Evolutionary conservation across 1,140 invertebrate species (phyloP).

Genomic region (Lithobius niger): DNA sequence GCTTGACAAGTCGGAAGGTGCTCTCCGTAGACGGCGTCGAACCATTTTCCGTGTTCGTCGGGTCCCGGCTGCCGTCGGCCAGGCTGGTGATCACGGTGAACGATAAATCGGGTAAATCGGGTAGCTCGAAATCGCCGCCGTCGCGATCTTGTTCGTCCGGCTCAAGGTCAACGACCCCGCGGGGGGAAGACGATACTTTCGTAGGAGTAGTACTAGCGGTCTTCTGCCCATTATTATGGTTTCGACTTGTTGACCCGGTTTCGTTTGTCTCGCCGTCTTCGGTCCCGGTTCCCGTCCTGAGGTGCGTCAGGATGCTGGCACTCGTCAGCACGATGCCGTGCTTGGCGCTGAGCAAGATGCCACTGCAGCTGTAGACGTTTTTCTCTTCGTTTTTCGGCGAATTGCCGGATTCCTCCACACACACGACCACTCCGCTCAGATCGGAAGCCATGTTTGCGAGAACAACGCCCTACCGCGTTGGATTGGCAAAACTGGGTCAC

Average conservation of each 20-base stretch:
- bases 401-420: not conserved
- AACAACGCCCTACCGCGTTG: no score
- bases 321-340: not conserved
- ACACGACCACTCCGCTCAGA: not conserved
- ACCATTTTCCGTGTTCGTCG: no score
- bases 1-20: no score
- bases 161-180: not conserved
- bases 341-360: not conserved
- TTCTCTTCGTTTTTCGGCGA: not conserved
- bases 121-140: no score
- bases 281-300: not conserved
- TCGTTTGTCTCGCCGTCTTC: not conserved
- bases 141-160: no score
- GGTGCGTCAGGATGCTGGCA: not conserved
- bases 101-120: no score
- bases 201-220: not conserved
- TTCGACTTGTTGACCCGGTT: not conserved
- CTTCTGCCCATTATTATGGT: not conserved
- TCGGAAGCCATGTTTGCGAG: not conserved
- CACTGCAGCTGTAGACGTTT: not conserved
- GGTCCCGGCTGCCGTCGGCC: no score
- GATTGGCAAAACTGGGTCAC: no score
- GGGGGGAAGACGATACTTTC: not conserved
- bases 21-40: no score
- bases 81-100: no score